Base-by-base conservation (phyloP, 2,888 invertebrate genomes). In the Drosophila barbarae region DNA sequence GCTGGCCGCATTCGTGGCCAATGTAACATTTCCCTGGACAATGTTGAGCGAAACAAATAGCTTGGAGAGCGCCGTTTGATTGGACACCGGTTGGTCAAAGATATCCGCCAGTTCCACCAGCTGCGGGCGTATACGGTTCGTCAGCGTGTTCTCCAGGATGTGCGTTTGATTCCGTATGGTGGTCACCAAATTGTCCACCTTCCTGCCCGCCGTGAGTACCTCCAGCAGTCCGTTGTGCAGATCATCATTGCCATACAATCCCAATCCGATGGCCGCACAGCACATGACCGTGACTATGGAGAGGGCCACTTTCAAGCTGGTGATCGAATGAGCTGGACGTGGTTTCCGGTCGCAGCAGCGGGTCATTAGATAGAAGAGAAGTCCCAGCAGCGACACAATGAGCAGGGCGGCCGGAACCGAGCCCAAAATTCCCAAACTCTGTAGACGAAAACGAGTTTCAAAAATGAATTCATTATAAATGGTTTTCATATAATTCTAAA, bases 321-420 rank as follows among this genome's bases (percentile, higher is more conserved):
- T 94, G 89, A 97, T 96, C 84, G 96, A 96, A 88, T 94, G 94
- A 65, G 95, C 94, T 68, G 96, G 95, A 58, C 96, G 93, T 76
- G 96, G 96, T 90, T 96, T 96, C 85, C 96, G 93, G 91, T 97
- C 97, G 92, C 98, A 98, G 91, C 98, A 98, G 91, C 98, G 93
- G 86, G 97, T 96, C 90, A 98, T 93, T 88, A 98, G 93, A 91
- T 98, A 98, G 85, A 98, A 94, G 77, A 98, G 93, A 79, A 98
- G 92, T 55, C 97, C 93, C 76, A 97, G 92, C 82, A 98, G 91
- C 30, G 98, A 97, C 69, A 98, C 91, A 85, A 98, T 96, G 86
- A 98, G 92, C 93, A 97, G 94, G 39, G 96, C 95, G 63, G 98
- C 96, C n/a, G 98, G 98, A 74, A 97, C 93, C 39, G 97, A 96